Evolutionary conservation across 2,888 invertebrate genomes (phyloP).

Genomic region (Quadriops clusia): DNA sequence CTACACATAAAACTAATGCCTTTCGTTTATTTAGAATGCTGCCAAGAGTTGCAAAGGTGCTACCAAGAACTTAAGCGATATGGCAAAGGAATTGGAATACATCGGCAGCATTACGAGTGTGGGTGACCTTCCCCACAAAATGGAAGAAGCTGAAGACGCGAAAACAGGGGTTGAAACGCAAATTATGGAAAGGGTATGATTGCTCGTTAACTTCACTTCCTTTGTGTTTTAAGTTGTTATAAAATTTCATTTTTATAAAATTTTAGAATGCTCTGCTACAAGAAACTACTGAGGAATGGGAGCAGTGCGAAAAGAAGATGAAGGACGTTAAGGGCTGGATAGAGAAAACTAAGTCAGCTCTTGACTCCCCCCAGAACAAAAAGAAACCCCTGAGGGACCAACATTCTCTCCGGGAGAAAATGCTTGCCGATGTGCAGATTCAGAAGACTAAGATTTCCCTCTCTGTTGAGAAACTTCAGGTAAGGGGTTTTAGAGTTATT

Average conservation of each 20-base stretch:
- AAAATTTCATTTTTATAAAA: constrained; percentile 9
- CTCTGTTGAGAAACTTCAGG: constrained; percentile 83
- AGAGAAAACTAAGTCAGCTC: constrained; percentile 65
- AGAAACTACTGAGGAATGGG: constrained; percentile 92
- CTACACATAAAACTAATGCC: background rate
- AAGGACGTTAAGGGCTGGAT: constrained; percentile 83
- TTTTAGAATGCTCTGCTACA: constrained; percentile 74
- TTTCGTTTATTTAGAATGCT: constrained; percentile 49
- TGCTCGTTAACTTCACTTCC: background rate
- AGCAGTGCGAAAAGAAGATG: constrained; percentile 88
- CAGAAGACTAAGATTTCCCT: constrained; percentile 83
- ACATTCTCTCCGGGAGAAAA: constrained; percentile 73
- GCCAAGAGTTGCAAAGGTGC: constrained; percentile 82
- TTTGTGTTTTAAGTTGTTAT: constrained; percentile 4
- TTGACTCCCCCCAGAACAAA: constrained; percentile 72
- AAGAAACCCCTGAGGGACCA: constrained; percentile 83
- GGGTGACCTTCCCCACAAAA: constrained; percentile 72
- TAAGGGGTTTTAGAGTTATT: constrained; percentile 29
- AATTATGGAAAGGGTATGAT: constrained; percentile 71
- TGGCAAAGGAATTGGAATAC: constrained; percentile 80
- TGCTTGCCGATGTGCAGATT: constrained; percentile 73
- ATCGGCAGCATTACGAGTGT: constrained; percentile 75
- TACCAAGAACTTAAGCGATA: constrained; percentile 78
- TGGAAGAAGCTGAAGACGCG: constrained; percentile 76
- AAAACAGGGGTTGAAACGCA: constrained; percentile 75